Evolutionary conservation across 2,797 vertebrate species (phyloP).

Genomic region (Centroberyx gerrardi): DNA sequence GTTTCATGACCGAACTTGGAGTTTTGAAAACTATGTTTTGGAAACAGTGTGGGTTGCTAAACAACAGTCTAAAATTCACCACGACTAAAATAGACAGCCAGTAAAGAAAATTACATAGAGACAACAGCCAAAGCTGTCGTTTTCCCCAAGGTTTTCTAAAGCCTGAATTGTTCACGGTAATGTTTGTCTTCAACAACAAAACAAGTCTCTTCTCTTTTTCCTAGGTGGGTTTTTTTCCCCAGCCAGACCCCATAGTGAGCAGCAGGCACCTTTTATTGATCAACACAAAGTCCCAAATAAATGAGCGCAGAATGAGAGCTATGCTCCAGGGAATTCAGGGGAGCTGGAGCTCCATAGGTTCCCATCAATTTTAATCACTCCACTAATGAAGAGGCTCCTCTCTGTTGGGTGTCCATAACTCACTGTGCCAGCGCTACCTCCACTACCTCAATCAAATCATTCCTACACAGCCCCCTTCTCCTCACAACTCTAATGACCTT

Average conservation of each 20-base stretch:
- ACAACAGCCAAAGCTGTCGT: conserved; percentile 72
- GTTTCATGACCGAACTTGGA: conserved; percentile 50
- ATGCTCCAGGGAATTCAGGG: conserved; percentile 86
- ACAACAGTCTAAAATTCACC: conserved; percentile 65
- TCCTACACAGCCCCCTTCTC: conserved; percentile 75
- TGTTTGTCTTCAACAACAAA: conserved; percentile 82
- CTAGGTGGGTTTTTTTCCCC: conserved; percentile 66
- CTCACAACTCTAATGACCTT: conserved; percentile 86
- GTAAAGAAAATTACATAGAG: conserved; percentile 75
- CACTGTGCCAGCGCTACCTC: conserved; percentile 82
- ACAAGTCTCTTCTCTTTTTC: conserved; percentile 75
- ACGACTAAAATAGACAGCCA: conserved; percentile 74
- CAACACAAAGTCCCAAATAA: conserved; percentile 90
- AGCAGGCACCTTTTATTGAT: conserved; percentile 90
- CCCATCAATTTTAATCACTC: conserved; percentile 91
- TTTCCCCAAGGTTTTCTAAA: conserved; percentile 76
- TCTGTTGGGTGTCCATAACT: conserved; percentile 90
- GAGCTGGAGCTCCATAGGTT: conserved; percentile 83
- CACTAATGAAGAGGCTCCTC: conserved; percentile 91
- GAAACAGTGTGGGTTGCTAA: conserved; percentile 49
- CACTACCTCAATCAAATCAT: conserved; percentile 86
- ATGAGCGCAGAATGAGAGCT: conserved; percentile 89
- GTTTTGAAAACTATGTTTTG: conserved; percentile 53
- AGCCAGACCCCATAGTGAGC: conserved; percentile 86
- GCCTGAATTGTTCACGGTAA: conserved; percentile 76